phyloP scores from a whole-genome alignment of 2,113 vertebrate genomes.

The Limnothrissa miodon region DNA sequence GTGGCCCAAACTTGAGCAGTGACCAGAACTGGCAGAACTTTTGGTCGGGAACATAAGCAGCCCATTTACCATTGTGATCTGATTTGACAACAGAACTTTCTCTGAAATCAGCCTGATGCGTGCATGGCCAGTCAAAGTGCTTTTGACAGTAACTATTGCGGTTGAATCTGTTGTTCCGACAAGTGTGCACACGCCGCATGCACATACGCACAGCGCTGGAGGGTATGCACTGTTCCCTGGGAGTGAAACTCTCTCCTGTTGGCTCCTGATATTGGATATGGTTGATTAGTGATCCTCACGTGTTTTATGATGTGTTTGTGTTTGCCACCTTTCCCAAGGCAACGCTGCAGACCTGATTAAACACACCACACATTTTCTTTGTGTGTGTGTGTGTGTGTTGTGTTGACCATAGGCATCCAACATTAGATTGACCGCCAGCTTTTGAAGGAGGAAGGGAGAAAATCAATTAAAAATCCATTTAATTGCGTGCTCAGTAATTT shows the following conservation, averaged over 20 bases:
- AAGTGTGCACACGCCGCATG: too few species aligned
- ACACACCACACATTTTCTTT: not conserved
- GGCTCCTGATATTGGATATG: not conserved
- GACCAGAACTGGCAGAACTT: too few species aligned
- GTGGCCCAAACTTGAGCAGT: too few species aligned
- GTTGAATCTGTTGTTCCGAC: not conserved
- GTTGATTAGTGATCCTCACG: not conserved
- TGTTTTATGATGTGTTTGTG: constrained; percentile 1
- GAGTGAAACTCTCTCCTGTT: not conserved
- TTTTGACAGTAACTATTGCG: not conserved
- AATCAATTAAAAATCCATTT: constrained; percentile 2
- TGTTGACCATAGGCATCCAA: not conserved
- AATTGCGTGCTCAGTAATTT: not conserved
- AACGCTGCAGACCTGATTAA: not conserved
- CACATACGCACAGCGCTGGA: not conserved
- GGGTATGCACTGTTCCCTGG: not conserved
- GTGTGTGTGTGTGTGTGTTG: not conserved
- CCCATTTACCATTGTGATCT: too few species aligned
- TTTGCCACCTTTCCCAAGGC: not conserved
- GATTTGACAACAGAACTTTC: too few species aligned
- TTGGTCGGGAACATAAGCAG: too few species aligned
- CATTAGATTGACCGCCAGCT: not conserved
- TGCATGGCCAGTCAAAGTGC: not conserved
- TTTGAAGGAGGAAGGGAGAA: constrained; percentile 2
- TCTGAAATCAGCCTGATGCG: too few species aligned